These are phyloP conservation scores for Hydriomena furcata DNA, from an alignment of 2,888 invertebrate genomes.

Conservation along the genomic window DNA sequence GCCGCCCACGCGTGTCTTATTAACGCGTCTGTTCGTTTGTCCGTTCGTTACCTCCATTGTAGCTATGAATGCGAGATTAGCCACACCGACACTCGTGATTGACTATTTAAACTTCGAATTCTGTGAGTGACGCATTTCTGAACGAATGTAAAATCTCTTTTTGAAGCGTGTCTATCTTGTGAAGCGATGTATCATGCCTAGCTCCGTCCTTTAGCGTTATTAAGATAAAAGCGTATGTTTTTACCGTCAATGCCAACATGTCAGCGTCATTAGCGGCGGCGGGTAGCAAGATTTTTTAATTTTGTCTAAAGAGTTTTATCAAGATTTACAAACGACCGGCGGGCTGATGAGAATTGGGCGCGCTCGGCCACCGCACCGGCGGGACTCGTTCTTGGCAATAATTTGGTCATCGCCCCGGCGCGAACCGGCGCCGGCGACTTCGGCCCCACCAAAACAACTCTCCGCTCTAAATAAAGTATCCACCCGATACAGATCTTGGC, in stretches of 20 bases:
- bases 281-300: conserved; percentile 48
- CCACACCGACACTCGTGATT: conserved; percentile 78
- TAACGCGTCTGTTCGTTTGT: conserved; percentile 78
- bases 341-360: conserved; percentile 53
- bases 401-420: conserved; percentile 75
- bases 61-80: conserved; percentile 77
- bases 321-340: conserved; percentile 54
- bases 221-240: conserved; percentile 32
- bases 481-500: conserved; percentile 45
- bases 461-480: conserved; percentile 42
- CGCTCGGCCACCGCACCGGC: conserved; percentile 49
- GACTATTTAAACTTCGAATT: conserved; percentile 78
- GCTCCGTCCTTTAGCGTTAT: conserved; percentile 15
- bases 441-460: conserved; percentile 43
- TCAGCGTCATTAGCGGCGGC: conserved; percentile 47
- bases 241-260: conserved; percentile 37
- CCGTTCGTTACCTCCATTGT: conserved; percentile 82
- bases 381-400: conserved; percentile 74
- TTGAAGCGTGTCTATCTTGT: conserved; percentile 22
- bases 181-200: conserved; percentile 19
- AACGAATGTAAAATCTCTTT: conserved; percentile 34
- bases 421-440: conserved; percentile 39
- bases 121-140: conserved; percentile 67
- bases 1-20: conserved; percentile 81
- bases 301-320: conserved; percentile 60